A percentile compares a stretch with the other conserved stretches of the same genome.
Conservation (phyloP, 2,888 invertebrate genomes). For the Amblyteles armatorius region DNA sequence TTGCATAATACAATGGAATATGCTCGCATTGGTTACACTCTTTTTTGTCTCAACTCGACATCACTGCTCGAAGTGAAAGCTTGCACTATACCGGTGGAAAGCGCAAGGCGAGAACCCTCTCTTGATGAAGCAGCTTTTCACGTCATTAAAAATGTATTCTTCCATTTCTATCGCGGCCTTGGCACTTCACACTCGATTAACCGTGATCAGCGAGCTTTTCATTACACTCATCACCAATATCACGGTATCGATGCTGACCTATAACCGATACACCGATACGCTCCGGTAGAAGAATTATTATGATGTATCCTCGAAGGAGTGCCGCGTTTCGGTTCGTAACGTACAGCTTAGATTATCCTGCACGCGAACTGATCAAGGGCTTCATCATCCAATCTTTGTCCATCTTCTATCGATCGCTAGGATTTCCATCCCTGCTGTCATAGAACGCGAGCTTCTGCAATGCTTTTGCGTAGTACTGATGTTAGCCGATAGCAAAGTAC, state of each 20-base stretch:
- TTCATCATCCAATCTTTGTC: conserved; percentile 1
- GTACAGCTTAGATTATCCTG: neutral
- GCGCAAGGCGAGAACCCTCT: conserved; percentile 34
- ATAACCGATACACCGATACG: conserved; percentile 47
- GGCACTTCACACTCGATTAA: conserved; percentile 69
- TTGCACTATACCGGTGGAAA: conserved; percentile 25
- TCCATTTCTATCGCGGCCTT: conserved; percentile 67
- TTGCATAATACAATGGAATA: conserved; percentile 26
- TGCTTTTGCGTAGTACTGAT: neutral
- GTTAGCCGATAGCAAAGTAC: conserved; percentile 4
- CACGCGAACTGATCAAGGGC: neutral
- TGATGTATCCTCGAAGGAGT: neutral
- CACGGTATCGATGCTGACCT: conserved; percentile 58
- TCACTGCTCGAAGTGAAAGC: conserved; percentile 36
- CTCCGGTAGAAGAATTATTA: conserved; percentile 17
- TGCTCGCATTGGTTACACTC: conserved; percentile 1
- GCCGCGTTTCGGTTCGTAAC: neutral
- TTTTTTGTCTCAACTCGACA: conserved; percentile 14
- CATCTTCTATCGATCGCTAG: neutral
- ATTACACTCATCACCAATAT: conserved; percentile 62
- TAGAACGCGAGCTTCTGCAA: neutral
- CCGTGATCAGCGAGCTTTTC: conserved; percentile 57
- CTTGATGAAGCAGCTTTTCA: conserved; percentile 52
- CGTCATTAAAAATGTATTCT: conserved; percentile 67
- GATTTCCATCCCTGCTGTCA: neutral